Conservation (phyloP, 2,888 invertebrate species). For the Cosmopolites sordidus region DNA sequence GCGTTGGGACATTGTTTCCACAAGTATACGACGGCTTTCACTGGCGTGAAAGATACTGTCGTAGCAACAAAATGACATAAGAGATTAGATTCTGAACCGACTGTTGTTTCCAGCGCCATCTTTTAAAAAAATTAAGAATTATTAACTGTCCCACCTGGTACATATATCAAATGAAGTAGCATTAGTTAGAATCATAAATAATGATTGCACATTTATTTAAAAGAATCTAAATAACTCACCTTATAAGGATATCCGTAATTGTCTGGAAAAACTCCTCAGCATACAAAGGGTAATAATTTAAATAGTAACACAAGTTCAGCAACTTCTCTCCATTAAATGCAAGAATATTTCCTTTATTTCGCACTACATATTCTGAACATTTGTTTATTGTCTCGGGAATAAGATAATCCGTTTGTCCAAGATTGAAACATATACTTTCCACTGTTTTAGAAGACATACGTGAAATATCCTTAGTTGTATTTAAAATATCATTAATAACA, state of each 20-base stretch:
- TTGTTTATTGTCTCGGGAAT: slow-evolving; percentile 50
- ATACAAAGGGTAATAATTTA: slow-evolving; percentile 51
- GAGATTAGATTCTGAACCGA: too few relatives aligned
- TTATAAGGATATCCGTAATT: slow-evolving; percentile 47
- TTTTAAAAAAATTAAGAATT: too few relatives aligned
- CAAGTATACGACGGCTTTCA: too few relatives aligned
- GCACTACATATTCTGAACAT: slow-evolving; percentile 49
- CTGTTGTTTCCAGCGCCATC: too few relatives aligned
- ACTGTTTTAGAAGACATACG: slow-evolving; percentile 50
- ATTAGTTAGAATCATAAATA: too few relatives aligned
- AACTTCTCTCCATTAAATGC: slow-evolving; percentile 54
- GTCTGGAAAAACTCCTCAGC: slow-evolving; percentile 43
- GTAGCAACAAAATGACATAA: too few relatives aligned
- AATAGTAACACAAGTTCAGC: slow-evolving; percentile 49
- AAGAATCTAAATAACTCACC: slow-evolving; percentile 42
- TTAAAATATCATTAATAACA: slow-evolving; percentile 37
- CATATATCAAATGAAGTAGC: too few relatives aligned
- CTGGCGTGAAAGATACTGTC: too few relatives aligned
- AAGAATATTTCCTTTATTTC: slow-evolving; percentile 46
- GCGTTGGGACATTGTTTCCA: too few relatives aligned
- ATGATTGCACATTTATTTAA: too few relatives aligned
- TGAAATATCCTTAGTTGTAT: slow-evolving; percentile 37
- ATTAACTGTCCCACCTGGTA: too few relatives aligned
- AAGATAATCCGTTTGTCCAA: slow-evolving; percentile 46
- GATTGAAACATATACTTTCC: slow-evolving; percentile 48